phyloP scores from a whole-genome alignment of 2,888 invertebrate species.

The Saturnia pavonia region DNA sequence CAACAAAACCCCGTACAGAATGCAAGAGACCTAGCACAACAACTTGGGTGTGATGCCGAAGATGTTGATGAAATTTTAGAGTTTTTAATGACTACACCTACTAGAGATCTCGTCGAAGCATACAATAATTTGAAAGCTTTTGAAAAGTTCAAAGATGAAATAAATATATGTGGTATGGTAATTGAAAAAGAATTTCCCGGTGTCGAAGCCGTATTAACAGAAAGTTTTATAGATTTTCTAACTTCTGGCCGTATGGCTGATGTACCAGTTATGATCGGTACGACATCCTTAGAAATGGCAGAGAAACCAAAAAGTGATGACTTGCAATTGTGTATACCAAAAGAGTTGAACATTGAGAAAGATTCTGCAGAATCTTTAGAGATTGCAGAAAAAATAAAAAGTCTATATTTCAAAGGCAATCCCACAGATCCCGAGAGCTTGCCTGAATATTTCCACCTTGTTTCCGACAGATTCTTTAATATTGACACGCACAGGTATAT shows the following conservation, averaged over 20 bases:
- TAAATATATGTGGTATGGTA: slow-evolving; percentile 47
- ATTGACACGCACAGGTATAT: slow-evolving; percentile 62
- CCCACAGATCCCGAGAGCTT: slow-evolving; percentile 49
- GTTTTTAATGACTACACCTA: slow-evolving; percentile 59
- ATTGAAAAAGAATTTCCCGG: slow-evolving; percentile 70
- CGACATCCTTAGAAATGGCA: slow-evolving; percentile 54
- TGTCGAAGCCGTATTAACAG: slow-evolving; percentile 61
- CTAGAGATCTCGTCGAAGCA: slow-evolving; percentile 62
- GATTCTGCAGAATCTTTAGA: slow-evolving; percentile 54
- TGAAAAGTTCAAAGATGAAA: slow-evolving; percentile 31
- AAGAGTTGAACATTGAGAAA: slow-evolving; percentile 55
- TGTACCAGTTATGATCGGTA: slow-evolving; percentile 66
- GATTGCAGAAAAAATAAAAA: slow-evolving; percentile 55
- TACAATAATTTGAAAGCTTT: slow-evolving; percentile 38
- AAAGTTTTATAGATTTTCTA: slow-evolving; percentile 58
- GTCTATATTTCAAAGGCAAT: slow-evolving; percentile 59
- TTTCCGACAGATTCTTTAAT: slow-evolving; percentile 59
- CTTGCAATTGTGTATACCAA: slow-evolving; percentile 59
- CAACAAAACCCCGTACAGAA: slow-evolving; percentile 62
- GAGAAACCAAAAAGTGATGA: slow-evolving; percentile 45
- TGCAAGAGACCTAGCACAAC: slow-evolving; percentile 53
- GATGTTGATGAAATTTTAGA: slow-evolving; percentile 64
- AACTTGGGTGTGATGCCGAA: slow-evolving; percentile 59
- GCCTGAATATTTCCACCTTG: slow-evolving; percentile 54
- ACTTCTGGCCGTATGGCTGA: slow-evolving; percentile 66